Percentiles rank a stretch among this genome's conserved stretches.
Conservation (phyloP, 1,140 invertebrate genomes). For the Probaryconus sp. region DNA sequence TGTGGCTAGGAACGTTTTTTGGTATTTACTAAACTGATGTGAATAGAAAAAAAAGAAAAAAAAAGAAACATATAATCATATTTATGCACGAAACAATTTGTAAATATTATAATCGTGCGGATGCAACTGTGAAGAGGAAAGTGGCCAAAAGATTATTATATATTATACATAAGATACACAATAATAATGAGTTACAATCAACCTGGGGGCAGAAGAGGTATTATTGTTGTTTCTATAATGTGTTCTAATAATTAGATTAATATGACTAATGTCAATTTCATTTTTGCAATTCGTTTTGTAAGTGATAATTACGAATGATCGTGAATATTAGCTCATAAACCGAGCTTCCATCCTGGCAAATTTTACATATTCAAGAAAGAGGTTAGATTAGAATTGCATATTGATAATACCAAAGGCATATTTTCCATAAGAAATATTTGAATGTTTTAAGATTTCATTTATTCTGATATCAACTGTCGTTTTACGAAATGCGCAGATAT, state of each 20-base stretch:
- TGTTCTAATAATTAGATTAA: background rate
- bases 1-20: slow-evolving; percentile 60
- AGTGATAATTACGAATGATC: too few relatives aligned
- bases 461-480: too few relatives aligned
- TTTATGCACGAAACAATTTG: slow-evolving; percentile 25
- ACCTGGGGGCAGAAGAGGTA: slow-evolving; percentile 71
- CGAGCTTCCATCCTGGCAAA: slow-evolving; percentile 3
- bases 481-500: slow-evolving; percentile 23
- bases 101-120: slow-evolving; percentile 35
- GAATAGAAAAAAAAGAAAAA: too few relatives aligned
- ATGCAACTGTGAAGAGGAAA: slow-evolving; percentile 29
- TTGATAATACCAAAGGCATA: slow-evolving; percentile 18
- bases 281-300: background rate
- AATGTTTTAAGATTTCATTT: too few relatives aligned
- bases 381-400: slow-evolving; percentile 52
- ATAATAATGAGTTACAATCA: slow-evolving; percentile 76
- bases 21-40: too few relatives aligned
- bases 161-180: background rate
- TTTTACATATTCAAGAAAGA: slow-evolving; percentile 6
- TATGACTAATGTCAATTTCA: background rate
- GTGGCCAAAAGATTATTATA: slow-evolving; percentile 14
- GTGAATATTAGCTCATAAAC: too few relatives aligned
- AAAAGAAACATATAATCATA: slow-evolving; percentile 23
- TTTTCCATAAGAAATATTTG: too few relatives aligned
- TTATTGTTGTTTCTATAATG: slow-evolving; percentile 42